Base-by-base conservation (phyloP, 2,888 invertebrate species). In the Acleris emargana region DNA sequence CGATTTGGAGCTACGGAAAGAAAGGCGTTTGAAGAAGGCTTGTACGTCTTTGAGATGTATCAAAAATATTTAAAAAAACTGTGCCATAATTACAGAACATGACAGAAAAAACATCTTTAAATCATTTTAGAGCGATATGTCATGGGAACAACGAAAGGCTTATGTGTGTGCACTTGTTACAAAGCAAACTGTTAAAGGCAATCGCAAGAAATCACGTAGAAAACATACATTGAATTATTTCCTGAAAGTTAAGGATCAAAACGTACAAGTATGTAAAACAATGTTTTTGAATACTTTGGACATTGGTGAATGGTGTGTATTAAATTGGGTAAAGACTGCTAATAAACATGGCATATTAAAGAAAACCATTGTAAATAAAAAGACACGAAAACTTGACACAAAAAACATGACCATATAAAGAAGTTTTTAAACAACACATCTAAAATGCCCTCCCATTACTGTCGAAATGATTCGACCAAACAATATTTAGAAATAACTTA, bases 401-500 rank as follows among this genome's bases (percentile, higher is more conserved):
- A 45, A 57, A 25, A 57, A 57, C 45, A 5, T 47, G n/a, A 57
- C 45, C 57, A 57, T 57, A 57, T 57, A 28, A 45, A 57, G 13
- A 57, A 28, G 57, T 45, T 57, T 57, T 45, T 57, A 57, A 57
- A 57, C 45, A 57, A 57, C 45, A 25, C 25, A 57, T 28, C 57
- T 25, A 57, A 57, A 45, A 57, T 55, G 55, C 57, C 57, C 45
- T 57, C 57, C 45, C 57, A 45, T 57, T 57, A 57, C 57, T 57
- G 57, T 57, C 57, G 57, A 57, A 25, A 25, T 57, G 25, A 57
- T 17, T 11, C 57, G 5, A 57, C 57, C 45, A 57, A 45, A 57
- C 45, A 57, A 57, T 57, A 57, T 57, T 57, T 57, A 57, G 57
- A 57, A 45, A 57, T 57, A 28, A 57, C 57, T 57, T 57, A 57